Base-by-base conservation (phyloP, 2,113 vertebrate genomes). In the Paradoxurus hermaphroditus region DNA sequence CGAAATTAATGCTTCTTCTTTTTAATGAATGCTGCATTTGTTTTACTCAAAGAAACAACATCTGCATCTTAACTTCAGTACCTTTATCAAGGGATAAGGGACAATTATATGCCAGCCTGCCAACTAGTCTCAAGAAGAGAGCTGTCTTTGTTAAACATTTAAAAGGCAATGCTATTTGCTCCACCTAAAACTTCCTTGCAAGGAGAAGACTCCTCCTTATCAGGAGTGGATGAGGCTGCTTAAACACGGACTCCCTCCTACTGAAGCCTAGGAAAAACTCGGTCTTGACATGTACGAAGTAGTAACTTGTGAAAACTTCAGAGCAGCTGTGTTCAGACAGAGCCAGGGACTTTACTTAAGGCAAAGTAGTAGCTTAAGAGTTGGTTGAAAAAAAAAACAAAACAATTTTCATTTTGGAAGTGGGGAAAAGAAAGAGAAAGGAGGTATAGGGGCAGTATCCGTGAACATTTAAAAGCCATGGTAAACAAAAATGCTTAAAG, bases 201-300 rank as follows among this genome's bases (percentile, higher is more conserved):
- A 95, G 84, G 44, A 83, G 84, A 96, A 95, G 78, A 68, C 86
- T 94, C 91, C 93, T 96, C 94, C 98, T 97, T 70, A 88, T 95
- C 93, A 97, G 83, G 85, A 36, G 23, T 86, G 86, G 81, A 86
- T 73, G 91, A 96, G 78, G 72, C 34, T 90, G 73, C 63, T 46
- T 9, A 31, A 97, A 92, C 68, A 81, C 63, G 72, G 78, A 90
- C 39, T 95, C 86, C 91, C 83, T 97, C 56, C 84, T 56, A 93
- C 83, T 72, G 65, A 41, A 96, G 89, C 83, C 75, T 44, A 93
- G 73, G 67, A 84, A 97, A 97, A 96, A 70, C 86, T 95, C 63
- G 63, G 92, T 98, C 94, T 93, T 96, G 91, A 97, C 88, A 93
- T 59, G 95, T 70, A 91, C 68, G 94, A 94, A 97, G 97, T 91